Conservation (phyloP, 2,113 vertebrate species). For the Excalfactoria chinensis region DNA sequence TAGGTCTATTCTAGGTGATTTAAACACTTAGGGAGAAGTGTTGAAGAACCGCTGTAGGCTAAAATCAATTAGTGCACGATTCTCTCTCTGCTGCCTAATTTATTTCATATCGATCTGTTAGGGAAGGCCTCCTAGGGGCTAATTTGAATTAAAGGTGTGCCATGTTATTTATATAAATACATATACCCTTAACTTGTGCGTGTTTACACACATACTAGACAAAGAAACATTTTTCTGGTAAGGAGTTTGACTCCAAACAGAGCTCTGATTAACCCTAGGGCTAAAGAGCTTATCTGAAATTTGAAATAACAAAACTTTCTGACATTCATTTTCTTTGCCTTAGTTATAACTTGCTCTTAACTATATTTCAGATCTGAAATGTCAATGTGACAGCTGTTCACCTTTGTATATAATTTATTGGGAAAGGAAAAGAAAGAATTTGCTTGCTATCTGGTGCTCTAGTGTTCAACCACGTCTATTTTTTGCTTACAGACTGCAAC, state of each 20-base stretch:
- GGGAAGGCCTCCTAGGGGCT: neutral
- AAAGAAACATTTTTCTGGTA: constrained; percentile 66
- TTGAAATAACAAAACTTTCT: constrained; percentile 76
- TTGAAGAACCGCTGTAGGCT: neutral
- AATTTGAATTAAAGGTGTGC: constrained; percentile 51
- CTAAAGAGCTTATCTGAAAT: constrained; percentile 83
- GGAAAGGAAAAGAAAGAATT: constrained; percentile 74
- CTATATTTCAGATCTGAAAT: constrained; percentile 83
- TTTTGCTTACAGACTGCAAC: constrained; percentile 29
- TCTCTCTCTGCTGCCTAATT: neutral
- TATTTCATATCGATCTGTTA: neutral
- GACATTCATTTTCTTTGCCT: constrained; percentile 79
- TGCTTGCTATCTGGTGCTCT: constrained; percentile 44
- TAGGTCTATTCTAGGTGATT: neutral
- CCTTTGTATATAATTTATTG: constrained; percentile 80
- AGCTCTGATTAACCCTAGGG: constrained; percentile 76
- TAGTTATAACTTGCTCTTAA: constrained; percentile 83
- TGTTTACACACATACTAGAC: constrained; percentile 69
- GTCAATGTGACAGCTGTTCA: constrained; percentile 82
- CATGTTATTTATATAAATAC: constrained; percentile 52
- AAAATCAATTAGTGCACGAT: neutral
- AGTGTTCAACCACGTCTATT: constrained; percentile 30
- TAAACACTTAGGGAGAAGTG: neutral
- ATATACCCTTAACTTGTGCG: constrained; percentile 43
- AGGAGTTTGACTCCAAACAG: constrained; percentile 59